Evolutionary conservation across 2,888 invertebrate species (phyloP).

Genomic region (Epistrophe eligans): DNA sequence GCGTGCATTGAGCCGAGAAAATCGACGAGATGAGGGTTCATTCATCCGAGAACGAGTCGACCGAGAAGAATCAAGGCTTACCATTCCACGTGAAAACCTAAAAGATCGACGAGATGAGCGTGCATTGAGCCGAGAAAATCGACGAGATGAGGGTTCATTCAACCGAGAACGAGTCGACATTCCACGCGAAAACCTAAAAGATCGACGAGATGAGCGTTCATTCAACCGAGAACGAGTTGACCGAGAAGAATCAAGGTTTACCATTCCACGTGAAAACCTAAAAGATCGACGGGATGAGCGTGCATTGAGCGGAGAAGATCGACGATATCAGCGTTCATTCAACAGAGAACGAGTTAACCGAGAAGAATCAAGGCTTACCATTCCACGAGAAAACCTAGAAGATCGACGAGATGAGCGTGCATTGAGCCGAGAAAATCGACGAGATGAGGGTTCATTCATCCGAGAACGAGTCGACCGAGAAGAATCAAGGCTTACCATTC

Average conservation of each 20-base stretch:
- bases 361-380: no score
- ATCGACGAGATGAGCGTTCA: background rate
- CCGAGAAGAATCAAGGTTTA: slow-evolving; percentile 1
- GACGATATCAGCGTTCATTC: background rate
- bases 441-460: background rate
- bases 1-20: background rate
- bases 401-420: background rate
- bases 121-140: no score
- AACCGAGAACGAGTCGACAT: background rate
- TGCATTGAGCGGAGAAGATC: background rate
- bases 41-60: background rate
- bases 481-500: background rate
- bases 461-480: background rate
- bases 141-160: no score
- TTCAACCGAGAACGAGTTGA: background rate
- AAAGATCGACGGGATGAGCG: slow-evolving; percentile 2
- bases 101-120: no score
- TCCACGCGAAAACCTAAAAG: background rate
- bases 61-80: background rate
- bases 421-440: background rate
- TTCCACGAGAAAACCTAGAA: background rate
- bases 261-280: background rate
- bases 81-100: no score
- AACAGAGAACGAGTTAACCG: slow-evolving; percentile 6
- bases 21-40: background rate